phyloP scores from a whole-genome alignment of 2,888 invertebrate species.

The Stictocephala bisonia region DNA sequence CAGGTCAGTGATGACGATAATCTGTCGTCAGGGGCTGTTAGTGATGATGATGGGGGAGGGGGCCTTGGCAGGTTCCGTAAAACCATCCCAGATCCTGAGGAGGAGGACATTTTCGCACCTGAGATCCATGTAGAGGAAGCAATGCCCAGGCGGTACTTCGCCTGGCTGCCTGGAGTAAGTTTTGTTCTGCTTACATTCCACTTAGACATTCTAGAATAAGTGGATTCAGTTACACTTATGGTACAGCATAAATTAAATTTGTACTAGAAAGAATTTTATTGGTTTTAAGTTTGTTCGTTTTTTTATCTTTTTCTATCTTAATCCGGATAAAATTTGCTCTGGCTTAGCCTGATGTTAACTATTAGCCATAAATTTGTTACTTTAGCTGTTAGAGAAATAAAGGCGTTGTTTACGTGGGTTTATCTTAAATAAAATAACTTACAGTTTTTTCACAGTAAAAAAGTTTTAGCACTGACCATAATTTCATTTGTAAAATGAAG shows the following conservation, averaged over 20 bases:
- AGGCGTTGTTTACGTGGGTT: no score
- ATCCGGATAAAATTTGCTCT: no score
- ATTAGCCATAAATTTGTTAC: no score
- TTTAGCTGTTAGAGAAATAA: no score
- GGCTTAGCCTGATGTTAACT: no score
- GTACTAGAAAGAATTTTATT: neutral
- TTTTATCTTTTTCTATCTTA: no score
- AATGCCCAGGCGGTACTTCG: slow-evolving; percentile 6
- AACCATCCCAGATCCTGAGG: neutral
- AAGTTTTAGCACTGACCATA: no score
- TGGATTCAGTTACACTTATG: neutral
- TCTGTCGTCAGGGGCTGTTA: neutral
- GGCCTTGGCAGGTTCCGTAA: neutral
- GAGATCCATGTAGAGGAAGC: slow-evolving; percentile 19
- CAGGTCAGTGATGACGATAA: slow-evolving; percentile 19
- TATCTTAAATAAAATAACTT: no score
- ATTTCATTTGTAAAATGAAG: no score
- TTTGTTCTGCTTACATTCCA: neutral
- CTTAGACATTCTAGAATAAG: neutral
- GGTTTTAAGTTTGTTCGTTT: no score
- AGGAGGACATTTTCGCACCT: slow-evolving; percentile 21
- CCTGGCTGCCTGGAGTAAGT: slow-evolving; percentile 18
- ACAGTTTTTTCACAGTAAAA: no score
- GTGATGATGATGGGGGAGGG: neutral
- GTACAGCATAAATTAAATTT: neutral